phyloP scores from a whole-genome alignment of 2,797 vertebrate genomes.

The Centroberyx gerrardi region DNA sequence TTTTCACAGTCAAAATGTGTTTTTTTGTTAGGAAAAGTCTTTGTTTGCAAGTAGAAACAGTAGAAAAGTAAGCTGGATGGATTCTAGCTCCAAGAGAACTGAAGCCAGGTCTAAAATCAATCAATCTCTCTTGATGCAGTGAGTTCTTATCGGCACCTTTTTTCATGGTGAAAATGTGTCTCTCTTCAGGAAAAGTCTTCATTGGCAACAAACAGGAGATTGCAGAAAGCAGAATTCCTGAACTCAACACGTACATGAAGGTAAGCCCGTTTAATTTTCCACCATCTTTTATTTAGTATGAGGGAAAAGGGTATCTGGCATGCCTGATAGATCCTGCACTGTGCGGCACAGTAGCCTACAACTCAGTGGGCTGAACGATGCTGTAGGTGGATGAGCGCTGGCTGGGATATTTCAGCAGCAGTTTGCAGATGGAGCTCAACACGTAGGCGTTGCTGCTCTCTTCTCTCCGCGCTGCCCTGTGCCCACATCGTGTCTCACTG shows the following conservation, averaged over 20 bases:
- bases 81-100: too few species aligned
- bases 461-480: conserved; percentile 75
- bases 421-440: conserved; percentile 72
- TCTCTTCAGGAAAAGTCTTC: conserved; percentile 90
- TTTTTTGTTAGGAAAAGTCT: too few species aligned
- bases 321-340: conserved; percentile 47
- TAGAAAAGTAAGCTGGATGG: too few species aligned
- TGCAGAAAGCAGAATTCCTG: conserved; percentile 92
- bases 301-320: conserved; percentile 48
- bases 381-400: conserved; percentile 76
- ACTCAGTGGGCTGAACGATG: conserved; percentile 67
- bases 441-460: conserved; percentile 74
- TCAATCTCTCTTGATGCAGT: too few species aligned
- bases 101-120: too few species aligned
- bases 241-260: conserved; percentile 96
- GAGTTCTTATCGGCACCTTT: neutral
- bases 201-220: conserved; percentile 95
- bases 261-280: conserved; percentile 72
- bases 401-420: conserved; percentile 70
- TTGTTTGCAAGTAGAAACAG: too few species aligned
- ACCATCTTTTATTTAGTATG: conserved; percentile 16
- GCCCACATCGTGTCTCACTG: conserved; percentile 77
- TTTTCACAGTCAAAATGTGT: too few species aligned
- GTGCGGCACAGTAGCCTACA: conserved; percentile 57
- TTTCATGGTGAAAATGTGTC: conserved; percentile 12